Evolutionary conservation across 2,797 vertebrate species (phyloP).

Genomic region (Taenioides sp.): DNA sequence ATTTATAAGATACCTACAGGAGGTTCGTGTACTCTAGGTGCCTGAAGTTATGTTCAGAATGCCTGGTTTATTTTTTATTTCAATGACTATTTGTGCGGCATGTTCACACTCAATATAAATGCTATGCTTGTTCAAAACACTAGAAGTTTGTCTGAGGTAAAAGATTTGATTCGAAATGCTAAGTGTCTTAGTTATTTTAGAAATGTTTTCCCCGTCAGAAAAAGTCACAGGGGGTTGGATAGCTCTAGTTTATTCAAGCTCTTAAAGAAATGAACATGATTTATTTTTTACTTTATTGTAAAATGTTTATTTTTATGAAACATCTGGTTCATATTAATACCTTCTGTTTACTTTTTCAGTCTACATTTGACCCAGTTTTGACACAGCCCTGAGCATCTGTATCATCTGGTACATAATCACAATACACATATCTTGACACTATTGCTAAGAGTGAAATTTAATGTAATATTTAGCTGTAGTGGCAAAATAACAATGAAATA

Average conservation of each 20-base stretch:
- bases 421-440: not conserved
- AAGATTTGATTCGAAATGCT: conserved; percentile 37
- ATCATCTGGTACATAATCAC: conserved; percentile 29
- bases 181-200: conserved; percentile 29
- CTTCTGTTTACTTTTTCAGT: not conserved
- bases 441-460: conserved; percentile 21
- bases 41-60: conserved; percentile 48
- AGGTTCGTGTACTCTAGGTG: conserved; percentile 38
- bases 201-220: conserved; percentile 26
- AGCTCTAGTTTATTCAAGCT: conserved; percentile 29
- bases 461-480: not conserved
- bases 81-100: conserved; percentile 68
- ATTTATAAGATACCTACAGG: conserved; percentile 23
- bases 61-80: conserved; percentile 37
- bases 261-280: conserved; percentile 21
- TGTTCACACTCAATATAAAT: conserved; percentile 76
- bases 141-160: conserved; percentile 38
- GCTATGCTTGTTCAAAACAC: conserved; percentile 66
- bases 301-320: conserved; percentile 34
- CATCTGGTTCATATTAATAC: conserved; percentile 9
- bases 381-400: conserved; percentile 17
- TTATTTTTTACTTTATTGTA: conserved; percentile 43
- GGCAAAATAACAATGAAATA: conserved; percentile 12
- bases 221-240: conserved; percentile 33
- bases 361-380: conserved; percentile 1